Percentiles rank a stretch among this genome's conserved stretches.
Conservation (phyloP, 2,113 vertebrate species). For the Etia nguti region DNA sequence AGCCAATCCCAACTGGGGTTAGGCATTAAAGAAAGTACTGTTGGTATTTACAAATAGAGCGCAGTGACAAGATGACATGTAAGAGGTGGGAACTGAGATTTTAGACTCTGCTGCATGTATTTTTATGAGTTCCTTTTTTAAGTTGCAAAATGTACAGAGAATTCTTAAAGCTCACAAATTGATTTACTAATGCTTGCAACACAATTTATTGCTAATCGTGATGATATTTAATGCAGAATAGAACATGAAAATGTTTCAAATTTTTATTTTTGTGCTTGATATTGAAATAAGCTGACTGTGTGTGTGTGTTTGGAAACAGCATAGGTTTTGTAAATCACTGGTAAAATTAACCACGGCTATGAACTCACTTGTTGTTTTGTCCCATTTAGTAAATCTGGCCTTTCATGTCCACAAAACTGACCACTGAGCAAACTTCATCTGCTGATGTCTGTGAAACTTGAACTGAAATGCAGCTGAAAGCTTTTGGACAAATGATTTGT, state of each 20-base stretch:
- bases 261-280: not conserved
- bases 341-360: fast-evolving
- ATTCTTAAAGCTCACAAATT: not conserved
- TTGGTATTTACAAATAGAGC: fast-evolving
- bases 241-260: not conserved
- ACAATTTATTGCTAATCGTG: not conserved
- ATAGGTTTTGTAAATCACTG: fast-evolving
- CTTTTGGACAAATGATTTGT: not conserved
- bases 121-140: not conserved
- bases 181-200: not conserved
- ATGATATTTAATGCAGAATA: fast-evolving
- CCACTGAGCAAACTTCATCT: not conserved
- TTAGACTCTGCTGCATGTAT: not conserved
- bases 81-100: not conserved
- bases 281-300: not conserved
- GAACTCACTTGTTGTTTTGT: fast-evolving
- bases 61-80: fast-evolving
- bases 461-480: not conserved
- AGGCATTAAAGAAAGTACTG: not conserved
- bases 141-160: not conserved
- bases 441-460: not conserved
- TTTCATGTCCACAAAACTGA: not conserved
- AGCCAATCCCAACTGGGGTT: not conserved
- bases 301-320: not conserved
- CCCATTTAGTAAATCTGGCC: not conserved